Percentiles rank a stretch among this genome's conserved stretches.
Conservation (phyloP, 1,140 invertebrate species). For the Aphelinus certus region DNA sequence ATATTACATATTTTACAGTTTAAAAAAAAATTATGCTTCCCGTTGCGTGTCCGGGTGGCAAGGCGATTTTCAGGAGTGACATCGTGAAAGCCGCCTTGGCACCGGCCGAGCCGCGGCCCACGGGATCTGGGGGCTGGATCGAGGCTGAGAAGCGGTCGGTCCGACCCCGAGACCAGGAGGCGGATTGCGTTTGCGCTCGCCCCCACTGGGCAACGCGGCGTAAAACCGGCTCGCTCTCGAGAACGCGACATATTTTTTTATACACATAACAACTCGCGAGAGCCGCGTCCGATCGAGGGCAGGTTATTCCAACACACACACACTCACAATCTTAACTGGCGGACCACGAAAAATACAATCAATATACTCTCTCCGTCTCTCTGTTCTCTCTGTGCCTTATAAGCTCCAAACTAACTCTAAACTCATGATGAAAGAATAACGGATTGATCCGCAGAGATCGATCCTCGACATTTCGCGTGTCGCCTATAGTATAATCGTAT, state of each 20-base stretch:
- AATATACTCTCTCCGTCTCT: slow-evolving; percentile 14
- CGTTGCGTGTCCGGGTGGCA: background rate
- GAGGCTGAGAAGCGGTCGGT: background rate
- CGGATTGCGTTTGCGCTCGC: no score
- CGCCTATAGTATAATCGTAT: background rate
- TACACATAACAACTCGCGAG: background rate
- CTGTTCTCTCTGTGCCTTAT: background rate
- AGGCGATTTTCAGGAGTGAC: slow-evolving; percentile 25
- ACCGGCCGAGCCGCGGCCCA: background rate
- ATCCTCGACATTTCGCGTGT: no score
- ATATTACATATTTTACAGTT: slow-evolving; percentile 38
- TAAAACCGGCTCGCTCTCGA: background rate
- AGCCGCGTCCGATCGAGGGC: background rate
- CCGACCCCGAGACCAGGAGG: background rate
- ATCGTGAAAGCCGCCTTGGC: slow-evolving; percentile 28
- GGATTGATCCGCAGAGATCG: background rate
- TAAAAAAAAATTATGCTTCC: slow-evolving; percentile 12
- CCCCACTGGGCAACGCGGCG: no score
- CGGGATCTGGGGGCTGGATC: background rate
- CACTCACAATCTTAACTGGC: slow-evolving; percentile 13
- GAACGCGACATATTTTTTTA: background rate
- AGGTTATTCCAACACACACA: background rate
- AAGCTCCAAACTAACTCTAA: slow-evolving; percentile 8
- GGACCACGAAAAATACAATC: slow-evolving; percentile 24
- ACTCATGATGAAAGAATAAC: slow-evolving; percentile 25